These are phyloP conservation scores for Pitta sordida DNA, from an alignment of 2,113 vertebrate genomes.

Conservation along the genomic window DNA sequence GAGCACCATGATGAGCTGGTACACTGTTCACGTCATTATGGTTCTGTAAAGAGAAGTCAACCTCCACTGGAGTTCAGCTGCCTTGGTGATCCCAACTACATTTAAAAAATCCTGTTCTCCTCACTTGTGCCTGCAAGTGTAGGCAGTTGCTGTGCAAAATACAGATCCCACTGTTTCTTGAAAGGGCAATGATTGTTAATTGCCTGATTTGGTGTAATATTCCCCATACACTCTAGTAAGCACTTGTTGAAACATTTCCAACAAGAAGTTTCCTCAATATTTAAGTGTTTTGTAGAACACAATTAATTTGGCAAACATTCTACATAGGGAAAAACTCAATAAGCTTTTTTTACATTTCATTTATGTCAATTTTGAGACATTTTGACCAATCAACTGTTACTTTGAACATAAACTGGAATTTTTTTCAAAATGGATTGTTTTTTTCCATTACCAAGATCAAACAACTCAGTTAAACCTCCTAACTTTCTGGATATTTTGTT, in stretches of 20 bases:
- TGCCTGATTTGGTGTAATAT: not conserved
- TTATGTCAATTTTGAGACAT: not conserved
- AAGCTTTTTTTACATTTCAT: not conserved
- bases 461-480: not conserved
- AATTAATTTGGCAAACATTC: not conserved
- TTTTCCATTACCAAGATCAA: not conserved
- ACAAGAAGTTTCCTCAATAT: not conserved
- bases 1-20: slow-evolving; percentile 29
- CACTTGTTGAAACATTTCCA: not conserved
- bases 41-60: slow-evolving; percentile 68
- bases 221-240: not conserved
- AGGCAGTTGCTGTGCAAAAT: not conserved
- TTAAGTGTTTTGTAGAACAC: not conserved
- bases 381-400: not conserved
- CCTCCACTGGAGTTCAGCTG: not conserved
- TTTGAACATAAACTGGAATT: not conserved
- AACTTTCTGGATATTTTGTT: not conserved
- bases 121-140: not conserved
- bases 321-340: not conserved
- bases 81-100: not conserved
- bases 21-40: slow-evolving; percentile 33
- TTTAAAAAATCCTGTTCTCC: not conserved
- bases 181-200: not conserved
- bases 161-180: not conserved
- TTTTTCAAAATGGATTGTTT: not conserved